These are phyloP conservation scores for Chaetogeoica ovagalla DNA, from an alignment of 2,888 invertebrate genomes.

Conservation along the genomic window DNA sequence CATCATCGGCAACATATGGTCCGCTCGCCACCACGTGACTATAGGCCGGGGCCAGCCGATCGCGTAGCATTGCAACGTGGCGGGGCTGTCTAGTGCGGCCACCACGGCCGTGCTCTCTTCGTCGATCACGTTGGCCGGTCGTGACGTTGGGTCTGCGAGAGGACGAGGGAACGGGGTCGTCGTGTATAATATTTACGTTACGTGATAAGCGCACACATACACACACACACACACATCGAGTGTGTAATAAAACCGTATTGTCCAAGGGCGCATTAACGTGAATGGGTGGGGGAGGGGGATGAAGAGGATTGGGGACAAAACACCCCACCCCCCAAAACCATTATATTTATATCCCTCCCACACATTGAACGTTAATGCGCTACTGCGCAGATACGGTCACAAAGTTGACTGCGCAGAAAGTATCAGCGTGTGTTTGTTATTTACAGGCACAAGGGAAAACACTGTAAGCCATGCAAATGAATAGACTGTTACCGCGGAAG, in stretches of 20 bases:
- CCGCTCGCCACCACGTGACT: conserved; percentile 84
- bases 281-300: no score
- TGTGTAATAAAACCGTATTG: no score
- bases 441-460: not conserved
- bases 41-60: conserved; percentile 79
- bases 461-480: not conserved
- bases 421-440: not conserved
- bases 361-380: no score
- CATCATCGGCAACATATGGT: conserved; percentile 71
- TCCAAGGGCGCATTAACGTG: no score
- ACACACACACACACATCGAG: no score
- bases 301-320: no score
- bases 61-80: conserved; percentile 76
- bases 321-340: no score
- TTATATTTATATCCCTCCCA: no score
- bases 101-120: conserved; percentile 68
- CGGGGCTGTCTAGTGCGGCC: conserved; percentile 72
- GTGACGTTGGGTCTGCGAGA: conserved; percentile 58
- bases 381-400: no score
- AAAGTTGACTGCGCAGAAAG: no score
- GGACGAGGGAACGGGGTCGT: no score
- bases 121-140: conserved; percentile 70
- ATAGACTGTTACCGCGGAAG: not conserved
- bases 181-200: not conserved
- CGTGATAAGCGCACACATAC: not conserved